phyloP scores from a whole-genome alignment of 2,797 vertebrate species.

The Neopelma chrysocephalum region DNA sequence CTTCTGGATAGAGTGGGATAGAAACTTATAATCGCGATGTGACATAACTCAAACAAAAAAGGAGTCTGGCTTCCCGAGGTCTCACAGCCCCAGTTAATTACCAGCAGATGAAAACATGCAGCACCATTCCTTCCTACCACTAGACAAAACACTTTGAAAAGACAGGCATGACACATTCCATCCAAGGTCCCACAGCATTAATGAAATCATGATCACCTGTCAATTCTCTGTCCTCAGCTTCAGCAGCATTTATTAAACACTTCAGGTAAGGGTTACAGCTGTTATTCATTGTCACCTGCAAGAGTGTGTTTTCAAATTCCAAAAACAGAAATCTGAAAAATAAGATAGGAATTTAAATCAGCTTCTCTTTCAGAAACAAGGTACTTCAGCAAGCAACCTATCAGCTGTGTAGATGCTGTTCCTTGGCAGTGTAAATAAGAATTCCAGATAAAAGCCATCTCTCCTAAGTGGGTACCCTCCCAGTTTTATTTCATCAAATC shows the following conservation, averaged over 20 bases:
- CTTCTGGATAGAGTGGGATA: not conserved
- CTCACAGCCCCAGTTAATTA: not conserved
- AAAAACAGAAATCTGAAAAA: slow-evolving; percentile 74
- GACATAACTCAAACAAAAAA: not conserved
- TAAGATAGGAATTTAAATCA: slow-evolving; percentile 24
- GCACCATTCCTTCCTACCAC: not conserved
- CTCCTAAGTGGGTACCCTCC: not conserved
- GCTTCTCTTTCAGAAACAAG: not conserved
- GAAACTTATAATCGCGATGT: not conserved
- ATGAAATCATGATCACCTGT: slow-evolving; percentile 70
- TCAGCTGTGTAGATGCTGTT: not conserved
- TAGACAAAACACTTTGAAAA: not conserved
- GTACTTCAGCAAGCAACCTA: not conserved
- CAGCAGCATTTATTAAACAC: slow-evolving; percentile 73
- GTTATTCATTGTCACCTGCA: slow-evolving; percentile 63
- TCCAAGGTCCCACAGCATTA: not conserved
- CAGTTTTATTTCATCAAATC: not conserved
- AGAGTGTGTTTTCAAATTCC: slow-evolving; percentile 74
- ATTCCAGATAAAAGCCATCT: slow-evolving; percentile 5
- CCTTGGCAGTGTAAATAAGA: not conserved
- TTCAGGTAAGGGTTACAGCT: slow-evolving; percentile 70
- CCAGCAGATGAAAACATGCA: not conserved
- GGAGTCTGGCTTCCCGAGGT: not conserved
- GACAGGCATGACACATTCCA: not conserved
- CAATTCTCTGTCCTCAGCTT: slow-evolving; percentile 45